phyloP scores from a whole-genome alignment of 2,113 vertebrate genomes.

The Platichthys flesus region DNA sequence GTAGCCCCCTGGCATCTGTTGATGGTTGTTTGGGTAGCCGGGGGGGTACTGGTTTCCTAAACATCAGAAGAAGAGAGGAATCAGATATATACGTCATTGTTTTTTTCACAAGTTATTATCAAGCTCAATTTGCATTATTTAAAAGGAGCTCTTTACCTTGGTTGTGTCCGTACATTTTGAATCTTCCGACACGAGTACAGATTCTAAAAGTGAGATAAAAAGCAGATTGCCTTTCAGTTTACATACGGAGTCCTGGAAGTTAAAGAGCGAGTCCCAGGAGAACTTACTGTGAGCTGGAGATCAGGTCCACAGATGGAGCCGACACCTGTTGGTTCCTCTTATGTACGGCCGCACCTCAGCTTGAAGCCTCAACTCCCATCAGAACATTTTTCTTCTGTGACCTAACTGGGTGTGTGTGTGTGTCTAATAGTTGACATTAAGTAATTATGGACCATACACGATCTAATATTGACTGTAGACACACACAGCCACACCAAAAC shows the following conservation, averaged over 20 bases:
- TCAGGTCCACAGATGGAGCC: not conserved
- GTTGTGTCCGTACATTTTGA: conserved; percentile 67
- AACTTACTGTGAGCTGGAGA: conserved; percentile 35
- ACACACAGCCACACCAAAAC: conserved; percentile 2
- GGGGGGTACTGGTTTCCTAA: conserved; percentile 62
- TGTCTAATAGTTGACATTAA: conserved; percentile 33
- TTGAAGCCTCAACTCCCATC: not conserved
- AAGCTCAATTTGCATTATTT: not conserved
- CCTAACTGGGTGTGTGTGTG: conserved; percentile 25
- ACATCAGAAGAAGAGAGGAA: not conserved
- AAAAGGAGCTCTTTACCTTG: conserved; percentile 58
- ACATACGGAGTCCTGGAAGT: not conserved
- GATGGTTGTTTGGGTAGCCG: conserved; percentile 51
- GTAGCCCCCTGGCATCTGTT: conserved; percentile 33
- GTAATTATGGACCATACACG: not conserved
- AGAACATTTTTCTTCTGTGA: conserved; percentile 15
- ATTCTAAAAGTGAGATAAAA: conserved; percentile 1
- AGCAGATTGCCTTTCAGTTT: not conserved
- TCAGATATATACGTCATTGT: not conserved
- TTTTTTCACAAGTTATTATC: not conserved
- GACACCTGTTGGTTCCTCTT: conserved; percentile 39
- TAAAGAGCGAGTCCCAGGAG: not conserved
- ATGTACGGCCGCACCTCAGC: conserved; percentile 27
- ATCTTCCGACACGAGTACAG: conserved; percentile 5
- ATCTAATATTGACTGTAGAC: not conserved